Evolutionary conservation across 2,797 vertebrate species (phyloP), one percentile per base, ranked within the genome.

Genomic region (Pitangus sulphuratus): DNA sequence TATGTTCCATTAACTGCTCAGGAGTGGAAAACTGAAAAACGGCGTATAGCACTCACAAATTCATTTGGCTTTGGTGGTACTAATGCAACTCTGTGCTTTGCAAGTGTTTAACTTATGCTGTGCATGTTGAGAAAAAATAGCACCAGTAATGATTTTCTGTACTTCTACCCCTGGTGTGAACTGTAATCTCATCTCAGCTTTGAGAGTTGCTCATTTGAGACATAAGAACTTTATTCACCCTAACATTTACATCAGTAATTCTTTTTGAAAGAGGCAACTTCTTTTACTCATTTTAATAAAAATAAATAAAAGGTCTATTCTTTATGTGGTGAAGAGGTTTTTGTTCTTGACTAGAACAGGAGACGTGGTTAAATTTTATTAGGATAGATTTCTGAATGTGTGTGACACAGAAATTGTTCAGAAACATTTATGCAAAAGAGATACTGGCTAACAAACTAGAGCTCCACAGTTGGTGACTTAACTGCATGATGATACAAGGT

Each of bases 1-100:
- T 99, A 99, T 31, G 98, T 99, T 44, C 98, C 99, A 5, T 97
- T 98, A 88, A 94, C 75, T 44, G 98, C 99, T 1, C 99, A 99
- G 97, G 92, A 97, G 12, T 99, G 99, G 99, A 97, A 80, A 91
- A 85, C 95, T 26, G 90, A 57, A 66, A 98, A 98, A 25, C 97
- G 98, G 9, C 94, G 98, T 53, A 91, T 99, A 54, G 99, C 98
- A 11, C 98, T 99, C 66, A 99, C 98, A 12, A 99, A 99, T 98
- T 99, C 99, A 0, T 99, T 99, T 94, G 99, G 99, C 40, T 99
- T 99, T 78, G 99, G 99, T 0, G 99, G 99, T 42, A 99, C 99
- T 11, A 99, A 99, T 54, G 99, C 99, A 37, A 98, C 99, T 1
- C 97, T 99, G 89, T 99, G 99, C 97, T 98, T 99, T 62, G 97